Evolutionary conservation across 2,113 vertebrate genomes (phyloP), one percentile per base, ranked within the genome.

Genomic region (Saguinus imperator): DNA sequence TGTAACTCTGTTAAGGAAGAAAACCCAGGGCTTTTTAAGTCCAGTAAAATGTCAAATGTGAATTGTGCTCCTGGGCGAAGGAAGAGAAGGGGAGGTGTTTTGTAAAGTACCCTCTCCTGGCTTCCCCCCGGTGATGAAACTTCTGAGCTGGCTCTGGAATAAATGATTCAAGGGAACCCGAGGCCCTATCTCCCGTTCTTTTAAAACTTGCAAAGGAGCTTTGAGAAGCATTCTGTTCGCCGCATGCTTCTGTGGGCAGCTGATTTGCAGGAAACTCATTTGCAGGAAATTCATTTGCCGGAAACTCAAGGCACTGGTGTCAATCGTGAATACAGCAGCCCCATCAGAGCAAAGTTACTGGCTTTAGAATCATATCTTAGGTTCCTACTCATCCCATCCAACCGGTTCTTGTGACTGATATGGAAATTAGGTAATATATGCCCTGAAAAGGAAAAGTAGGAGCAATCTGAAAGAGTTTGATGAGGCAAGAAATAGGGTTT

Each of bases 1-100:
- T 98, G 97, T 97, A 94, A 96, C 87, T 96, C 83, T 48, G 55
- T 92, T 89, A 94, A 93, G 84, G 72, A 92, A 92, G 95, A 93
- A 93, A 94, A 94, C 43, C 75, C 73, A 66, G 75, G 89, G 45
- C 87, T 92, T 95, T 96, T 86, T 20, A 94, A 75, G 66, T 70
- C 72, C 55, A 94, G 87, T 52, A 82, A 97, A 97, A 95, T 82
- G 95, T 97, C 94, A 96, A 58, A 76, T 37, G 40, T 37, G 81
- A 83, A 66, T 81, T 64, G 72, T 68, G 52, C 12, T 77, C n/a
- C 43, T 6, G 0, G 23, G 64, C 37, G 29, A 94, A 64, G 61
- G 83, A 86, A 68, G 17, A 17, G 14, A 13, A 86, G 64, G 66
- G 66, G 16, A 83, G 70, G 27, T 58, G 4, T 37, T 93, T 85